phyloP scores from a whole-genome alignment of 2,888 invertebrate species.

The Orchesella flavescens region DNA sequence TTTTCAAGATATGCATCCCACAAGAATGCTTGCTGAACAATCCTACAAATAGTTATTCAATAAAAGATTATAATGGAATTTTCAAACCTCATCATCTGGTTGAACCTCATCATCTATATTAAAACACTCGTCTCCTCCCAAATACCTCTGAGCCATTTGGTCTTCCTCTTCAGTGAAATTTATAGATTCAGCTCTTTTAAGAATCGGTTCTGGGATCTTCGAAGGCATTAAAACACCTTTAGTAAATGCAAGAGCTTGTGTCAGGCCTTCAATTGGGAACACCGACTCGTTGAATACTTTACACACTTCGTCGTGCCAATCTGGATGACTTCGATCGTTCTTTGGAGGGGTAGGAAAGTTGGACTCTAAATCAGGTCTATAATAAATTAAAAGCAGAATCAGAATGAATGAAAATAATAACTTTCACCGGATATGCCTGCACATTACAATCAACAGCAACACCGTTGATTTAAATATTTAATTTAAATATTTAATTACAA shows the following conservation, averaged over 20 bases:
- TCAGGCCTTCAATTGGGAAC: constrained; percentile 73
- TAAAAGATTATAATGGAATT: no score
- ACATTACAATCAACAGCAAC: background rate
- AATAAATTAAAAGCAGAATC: constrained; percentile 12
- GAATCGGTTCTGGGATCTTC: constrained; percentile 73
- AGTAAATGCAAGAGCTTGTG: constrained; percentile 74
- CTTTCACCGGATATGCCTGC: background rate
- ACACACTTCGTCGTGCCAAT: constrained; percentile 72
- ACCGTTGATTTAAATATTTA: no score
- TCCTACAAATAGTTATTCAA: constrained; percentile 59
- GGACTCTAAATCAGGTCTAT: constrained; percentile 56
- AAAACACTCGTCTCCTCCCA: no score
- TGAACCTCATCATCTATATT: no score
- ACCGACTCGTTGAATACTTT: constrained; percentile 64
- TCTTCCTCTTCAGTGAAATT: constrained; percentile 70
- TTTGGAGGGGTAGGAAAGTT: constrained; percentile 65
- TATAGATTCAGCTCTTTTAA: constrained; percentile 60
- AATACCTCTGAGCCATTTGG: constrained; percentile 67
- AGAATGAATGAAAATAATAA: constrained; percentile 3
- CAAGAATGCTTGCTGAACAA: constrained; percentile 74
- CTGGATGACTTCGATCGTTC: constrained; percentile 65
- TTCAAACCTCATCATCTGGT: no score
- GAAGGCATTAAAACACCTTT: constrained; percentile 73
- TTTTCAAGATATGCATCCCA: constrained; percentile 86
- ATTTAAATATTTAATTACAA: background rate